A percentile compares a stretch with the other conserved stretches of the same genome.
Evolutionary conservation across 1,140 invertebrate species (phyloP).

Genomic region (Drosophila kepulauana): DNA sequence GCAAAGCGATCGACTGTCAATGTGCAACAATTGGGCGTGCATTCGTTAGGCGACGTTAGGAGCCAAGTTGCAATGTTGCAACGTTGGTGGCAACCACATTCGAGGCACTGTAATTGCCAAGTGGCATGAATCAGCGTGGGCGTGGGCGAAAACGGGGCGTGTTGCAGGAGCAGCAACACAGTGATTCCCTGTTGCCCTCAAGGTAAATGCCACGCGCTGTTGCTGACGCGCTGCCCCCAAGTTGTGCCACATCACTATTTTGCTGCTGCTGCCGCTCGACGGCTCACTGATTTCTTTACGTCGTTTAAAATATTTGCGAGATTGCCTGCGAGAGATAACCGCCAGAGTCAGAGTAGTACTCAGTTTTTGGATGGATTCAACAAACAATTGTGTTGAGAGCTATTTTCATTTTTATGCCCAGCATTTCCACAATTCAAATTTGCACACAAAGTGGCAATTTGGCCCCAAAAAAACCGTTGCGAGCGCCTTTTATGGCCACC

Average conservation of each 20-base stretch:
- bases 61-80: constrained; percentile 74
- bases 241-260: constrained; percentile 5
- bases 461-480: constrained; percentile 75
- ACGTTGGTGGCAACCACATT: constrained; percentile 46
- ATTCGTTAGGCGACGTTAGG: constrained; percentile 71
- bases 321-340: constrained; percentile 68
- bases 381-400: constrained; percentile 53
- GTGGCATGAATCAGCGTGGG: constrained; percentile 55
- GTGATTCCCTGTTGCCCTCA: neutral
- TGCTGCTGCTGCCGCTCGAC: constrained; percentile 3
- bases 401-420: constrained; percentile 71
- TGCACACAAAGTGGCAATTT: constrained; percentile 83
- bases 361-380: constrained; percentile 34
- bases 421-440: constrained; percentile 80
- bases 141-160: constrained; percentile 52
- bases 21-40: constrained; percentile 85
- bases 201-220: constrained; percentile 36
- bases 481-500: constrained; percentile 70
- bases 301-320: constrained; percentile 71
- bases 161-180: constrained; percentile 15
- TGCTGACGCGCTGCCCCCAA: constrained; percentile 16
- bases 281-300: constrained; percentile 58
- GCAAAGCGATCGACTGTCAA: constrained; percentile 66
- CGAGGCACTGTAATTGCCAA: constrained; percentile 29
- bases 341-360: neutral